Conservation (phyloP, 2,888 invertebrate species). For the Synergus gifuensis region DNA sequence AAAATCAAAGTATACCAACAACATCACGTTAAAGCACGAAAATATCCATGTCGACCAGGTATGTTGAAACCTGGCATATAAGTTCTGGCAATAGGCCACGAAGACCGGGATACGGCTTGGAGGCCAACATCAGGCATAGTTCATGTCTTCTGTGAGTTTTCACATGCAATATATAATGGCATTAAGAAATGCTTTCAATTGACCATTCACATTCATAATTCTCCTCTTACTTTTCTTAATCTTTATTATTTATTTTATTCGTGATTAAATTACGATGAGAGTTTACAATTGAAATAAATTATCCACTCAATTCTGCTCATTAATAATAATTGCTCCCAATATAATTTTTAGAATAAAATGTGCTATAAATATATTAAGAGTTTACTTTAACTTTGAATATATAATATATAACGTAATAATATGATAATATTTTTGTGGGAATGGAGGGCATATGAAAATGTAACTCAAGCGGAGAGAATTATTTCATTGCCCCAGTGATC, state of each 20-base stretch:
- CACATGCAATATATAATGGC: constrained; percentile 30
- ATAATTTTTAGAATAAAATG: not conserved
- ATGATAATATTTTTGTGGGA: too few relatives aligned
- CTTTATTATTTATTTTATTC: not conserved
- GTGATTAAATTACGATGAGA: not conserved
- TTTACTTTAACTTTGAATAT: too few relatives aligned
- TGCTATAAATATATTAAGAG: not conserved
- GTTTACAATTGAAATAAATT: not conserved
- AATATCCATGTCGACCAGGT: constrained; percentile 76
- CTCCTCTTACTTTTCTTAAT: not conserved
- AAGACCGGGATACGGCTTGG: constrained; percentile 61
- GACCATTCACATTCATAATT: constrained; percentile 19
- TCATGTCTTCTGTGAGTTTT: constrained; percentile 42
- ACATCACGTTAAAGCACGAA: constrained; percentile 70
- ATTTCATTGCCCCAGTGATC: not conserved
- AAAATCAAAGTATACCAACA: constrained; percentile 57
- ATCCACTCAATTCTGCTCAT: not conserved
- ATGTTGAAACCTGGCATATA: constrained; percentile 76
- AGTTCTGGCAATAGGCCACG: constrained; percentile 73
- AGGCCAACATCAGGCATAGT: constrained; percentile 58
- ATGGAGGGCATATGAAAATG: not conserved
- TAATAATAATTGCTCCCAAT: not conserved
- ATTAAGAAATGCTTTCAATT: constrained; percentile 34
- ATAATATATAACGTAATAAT: too few relatives aligned
- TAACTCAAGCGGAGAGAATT: not conserved